Evolutionary conservation across 2,888 invertebrate genomes (phyloP), one percentile per base, ranked within the genome.

Genomic region (Nasonovia ribisnigri): DNA sequence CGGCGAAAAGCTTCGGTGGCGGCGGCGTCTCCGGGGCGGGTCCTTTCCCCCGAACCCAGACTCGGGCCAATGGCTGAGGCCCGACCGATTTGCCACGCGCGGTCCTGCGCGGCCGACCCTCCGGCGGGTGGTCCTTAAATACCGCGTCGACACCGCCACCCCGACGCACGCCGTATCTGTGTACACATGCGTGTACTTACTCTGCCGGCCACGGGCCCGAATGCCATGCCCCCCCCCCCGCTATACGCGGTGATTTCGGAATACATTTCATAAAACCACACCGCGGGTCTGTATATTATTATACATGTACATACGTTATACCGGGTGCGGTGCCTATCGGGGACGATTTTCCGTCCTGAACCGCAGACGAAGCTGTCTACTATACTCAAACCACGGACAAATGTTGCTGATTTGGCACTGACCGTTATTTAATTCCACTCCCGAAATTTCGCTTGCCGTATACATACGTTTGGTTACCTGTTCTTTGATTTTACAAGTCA

Each of bases 71-170:
- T 92, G 88, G 92, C 67, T n/a, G 92, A 24, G 42, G n/a, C 51
- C 67, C 88, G 29, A 42, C 51, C 92, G 92, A 51, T 11, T 51
- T 67, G 87, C 87, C 92, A 88, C 67, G 87, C 91, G 91, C 91
- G 86, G 60, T 43, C 60, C 91, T 86, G 91, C 87, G 87, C 67
- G 87, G 36, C 87, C 88, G 88, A 67, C 88, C 92, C 92, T 36
- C 77, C 42, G 57, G 90, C 90, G 93, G 93, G 93, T 93, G 93
- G 93, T 90, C 93, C 93, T 93, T 93, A 84, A 90, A 90, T 93
- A 90, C 90, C 60, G 88, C 67, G 43, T 46, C 60, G 89, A 36
- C 51, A 54, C 88, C 88, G 16, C 26, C 54, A 24, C 88, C 42
- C 88, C 26, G 54, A 24, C 42, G n/a, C n/a, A 26, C 51, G 5